These are phyloP conservation scores for Spermophilus dauricus DNA, from an alignment of 2,113 vertebrate species.

Conservation along the genomic window DNA sequence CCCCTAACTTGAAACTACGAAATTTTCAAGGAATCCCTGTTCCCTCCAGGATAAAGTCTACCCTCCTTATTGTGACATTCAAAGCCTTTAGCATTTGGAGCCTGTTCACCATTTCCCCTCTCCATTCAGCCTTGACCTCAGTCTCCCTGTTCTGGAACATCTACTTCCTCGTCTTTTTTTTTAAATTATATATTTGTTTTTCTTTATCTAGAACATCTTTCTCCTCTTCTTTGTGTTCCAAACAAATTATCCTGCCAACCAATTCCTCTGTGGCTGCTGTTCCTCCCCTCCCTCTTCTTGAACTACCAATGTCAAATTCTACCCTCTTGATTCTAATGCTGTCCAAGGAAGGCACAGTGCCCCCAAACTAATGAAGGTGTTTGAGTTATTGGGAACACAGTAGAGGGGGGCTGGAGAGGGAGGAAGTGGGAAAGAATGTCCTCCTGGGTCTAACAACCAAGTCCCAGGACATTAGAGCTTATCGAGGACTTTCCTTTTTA, in stretches of 20 bases:
- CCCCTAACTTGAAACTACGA: not conserved
- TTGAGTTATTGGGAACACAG: not conserved
- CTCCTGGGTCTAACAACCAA: not conserved
- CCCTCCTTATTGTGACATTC: not conserved
- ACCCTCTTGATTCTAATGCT: not conserved
- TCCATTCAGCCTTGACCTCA: not conserved
- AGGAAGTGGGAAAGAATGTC: not conserved
- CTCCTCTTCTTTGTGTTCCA: conserved; percentile 3
- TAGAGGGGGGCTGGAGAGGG: not conserved
- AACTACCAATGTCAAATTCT: not conserved
- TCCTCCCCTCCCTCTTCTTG: not conserved
- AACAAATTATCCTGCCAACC: not conserved
- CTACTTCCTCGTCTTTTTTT: not conserved
- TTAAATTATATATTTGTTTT: not conserved
- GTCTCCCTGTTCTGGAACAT: not conserved
- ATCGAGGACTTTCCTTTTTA: not conserved
- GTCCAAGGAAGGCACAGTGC: not conserved
- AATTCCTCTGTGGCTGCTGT: not conserved
- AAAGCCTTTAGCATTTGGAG: not conserved
- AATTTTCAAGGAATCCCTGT: not conserved
- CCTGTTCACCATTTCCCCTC: not conserved
- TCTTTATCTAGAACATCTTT: not conserved
- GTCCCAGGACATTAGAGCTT: not conserved
- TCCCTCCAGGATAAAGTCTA: not conserved
- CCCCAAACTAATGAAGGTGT: not conserved